phyloP scores from a whole-genome alignment of 2,797 vertebrate genomes.

The Chromobotia macracanthus region DNA sequence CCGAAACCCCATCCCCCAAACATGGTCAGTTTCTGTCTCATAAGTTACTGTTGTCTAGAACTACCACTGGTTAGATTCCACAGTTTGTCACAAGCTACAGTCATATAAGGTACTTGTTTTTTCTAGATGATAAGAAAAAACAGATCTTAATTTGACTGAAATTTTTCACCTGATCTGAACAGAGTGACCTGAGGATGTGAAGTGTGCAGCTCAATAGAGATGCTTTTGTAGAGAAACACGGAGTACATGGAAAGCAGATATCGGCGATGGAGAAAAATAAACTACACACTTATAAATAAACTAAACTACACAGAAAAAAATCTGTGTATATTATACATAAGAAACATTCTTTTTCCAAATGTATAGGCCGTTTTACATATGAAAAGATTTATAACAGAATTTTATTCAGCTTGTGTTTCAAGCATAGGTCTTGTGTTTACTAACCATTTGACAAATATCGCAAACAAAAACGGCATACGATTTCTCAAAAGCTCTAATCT shows the following conservation, averaged over 20 bases:
- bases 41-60: no score
- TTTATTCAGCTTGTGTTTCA: not conserved
- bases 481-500: not conserved
- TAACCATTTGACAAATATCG: not conserved
- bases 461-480: not conserved
- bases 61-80: not conserved
- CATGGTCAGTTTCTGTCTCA: no score
- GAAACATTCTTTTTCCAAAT: no score
- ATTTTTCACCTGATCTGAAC: not conserved
- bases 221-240: not conserved
- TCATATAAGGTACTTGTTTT: not conserved
- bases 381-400: no score
- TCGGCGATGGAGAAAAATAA: not conserved
- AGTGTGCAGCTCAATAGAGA: not conserved
- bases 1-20: no score
- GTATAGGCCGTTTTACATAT: no score
- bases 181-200: not conserved
- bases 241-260: not conserved
- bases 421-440: not conserved
- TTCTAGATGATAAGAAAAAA: not conserved
- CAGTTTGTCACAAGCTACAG: not conserved
- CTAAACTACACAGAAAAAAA: no score
- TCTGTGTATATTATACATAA: no score
- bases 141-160: conserved; percentile 9
- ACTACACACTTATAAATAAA: no score